Evolutionary conservation across 2,113 vertebrate species (phyloP).

Genomic region (Callocephalon fimbriatum): DNA sequence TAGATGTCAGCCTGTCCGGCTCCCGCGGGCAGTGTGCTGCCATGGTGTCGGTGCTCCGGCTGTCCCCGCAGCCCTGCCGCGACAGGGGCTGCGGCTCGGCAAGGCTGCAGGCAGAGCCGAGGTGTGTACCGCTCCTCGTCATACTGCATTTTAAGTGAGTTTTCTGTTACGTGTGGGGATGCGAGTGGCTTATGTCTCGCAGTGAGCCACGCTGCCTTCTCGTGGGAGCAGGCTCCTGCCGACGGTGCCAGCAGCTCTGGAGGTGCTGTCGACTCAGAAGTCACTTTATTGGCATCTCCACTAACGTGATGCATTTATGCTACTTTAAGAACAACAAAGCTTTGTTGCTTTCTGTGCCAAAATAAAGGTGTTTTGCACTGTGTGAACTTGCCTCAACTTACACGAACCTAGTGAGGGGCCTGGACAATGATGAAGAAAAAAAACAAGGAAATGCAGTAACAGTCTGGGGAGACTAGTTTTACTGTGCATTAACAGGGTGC

Average conservation of each 20-base stretch:
- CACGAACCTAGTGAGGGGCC: background rate
- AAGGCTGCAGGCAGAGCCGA: background rate
- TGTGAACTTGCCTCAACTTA: background rate
- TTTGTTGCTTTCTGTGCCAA: background rate
- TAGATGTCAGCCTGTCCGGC: background rate
- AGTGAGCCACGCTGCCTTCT: rapidly evolving
- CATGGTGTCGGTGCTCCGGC: too few species aligned
- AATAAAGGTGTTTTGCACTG: background rate
- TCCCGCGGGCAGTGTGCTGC: rapidly evolving
- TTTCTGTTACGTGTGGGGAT: rapidly evolving
- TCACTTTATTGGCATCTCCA: background rate
- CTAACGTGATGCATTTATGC: background rate
- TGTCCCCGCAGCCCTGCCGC: background rate
- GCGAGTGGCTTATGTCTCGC: rapidly evolving
- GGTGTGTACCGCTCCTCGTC: background rate
- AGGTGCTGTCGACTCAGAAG: rapidly evolving
- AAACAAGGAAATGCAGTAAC: background rate
- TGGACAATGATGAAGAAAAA: background rate
- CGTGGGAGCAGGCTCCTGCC: background rate
- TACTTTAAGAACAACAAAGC: background rate
- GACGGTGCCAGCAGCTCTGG: background rate
- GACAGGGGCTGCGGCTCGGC: background rate
- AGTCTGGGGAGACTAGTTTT: background rate
- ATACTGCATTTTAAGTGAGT: rapidly evolving
- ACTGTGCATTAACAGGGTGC: background rate